Conservation (phyloP, 2,797 vertebrate genomes). For the Urocyon cinereoargenteus region DNA sequence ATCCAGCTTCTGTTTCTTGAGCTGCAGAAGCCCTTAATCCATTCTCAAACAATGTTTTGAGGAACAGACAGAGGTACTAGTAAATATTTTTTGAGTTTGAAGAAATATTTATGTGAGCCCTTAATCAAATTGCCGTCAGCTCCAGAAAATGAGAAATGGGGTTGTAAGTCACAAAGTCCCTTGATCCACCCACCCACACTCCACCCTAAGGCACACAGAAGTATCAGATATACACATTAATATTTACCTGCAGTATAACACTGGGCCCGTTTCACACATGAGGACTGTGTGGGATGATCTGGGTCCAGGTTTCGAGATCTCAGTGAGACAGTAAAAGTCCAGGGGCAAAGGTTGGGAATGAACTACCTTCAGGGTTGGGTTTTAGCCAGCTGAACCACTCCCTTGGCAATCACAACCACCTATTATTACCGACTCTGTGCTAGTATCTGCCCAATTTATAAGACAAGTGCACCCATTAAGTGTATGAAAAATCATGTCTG, state of each 20-base stretch:
- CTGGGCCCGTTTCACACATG: not conserved
- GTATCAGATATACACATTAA: not conserved
- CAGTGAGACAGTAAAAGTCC: not conserved
- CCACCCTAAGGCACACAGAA: not conserved
- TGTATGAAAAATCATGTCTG: not conserved
- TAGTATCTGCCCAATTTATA: not conserved
- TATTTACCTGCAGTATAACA: not conserved
- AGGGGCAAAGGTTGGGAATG: not conserved
- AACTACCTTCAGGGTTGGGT: not conserved
- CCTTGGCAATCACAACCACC: not conserved
- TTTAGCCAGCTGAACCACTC: not conserved
- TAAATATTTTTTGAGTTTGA: not conserved
- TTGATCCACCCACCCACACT: not conserved
- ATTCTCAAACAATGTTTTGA: not conserved
- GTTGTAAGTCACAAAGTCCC: not conserved
- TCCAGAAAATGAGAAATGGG: not conserved
- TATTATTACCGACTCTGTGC: too few species aligned
- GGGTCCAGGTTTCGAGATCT: not conserved
- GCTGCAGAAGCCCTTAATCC: not conserved
- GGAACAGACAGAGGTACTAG: not conserved
- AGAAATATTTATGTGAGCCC: not conserved
- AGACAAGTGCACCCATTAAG: not conserved
- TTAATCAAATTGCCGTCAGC: not conserved
- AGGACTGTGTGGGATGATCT: not conserved
- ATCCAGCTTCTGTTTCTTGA: not conserved